A percentile compares a stretch with the other conserved stretches of the same genome.
Evolutionary conservation across 2,888 invertebrate genomes (phyloP).

Genomic region (Polyommatus iphigenia): DNA sequence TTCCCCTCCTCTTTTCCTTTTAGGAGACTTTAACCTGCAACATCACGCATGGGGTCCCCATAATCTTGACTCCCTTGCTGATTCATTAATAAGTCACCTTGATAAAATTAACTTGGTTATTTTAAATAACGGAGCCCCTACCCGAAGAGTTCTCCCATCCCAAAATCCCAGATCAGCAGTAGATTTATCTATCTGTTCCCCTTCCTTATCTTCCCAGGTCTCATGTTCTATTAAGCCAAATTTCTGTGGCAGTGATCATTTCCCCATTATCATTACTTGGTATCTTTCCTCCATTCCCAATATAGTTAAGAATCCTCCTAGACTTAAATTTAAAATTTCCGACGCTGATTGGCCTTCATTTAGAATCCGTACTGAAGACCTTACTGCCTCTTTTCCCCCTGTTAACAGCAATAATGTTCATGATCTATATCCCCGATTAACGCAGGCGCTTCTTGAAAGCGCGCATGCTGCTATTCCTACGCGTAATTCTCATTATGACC

Average conservation of each 20-base stretch:
- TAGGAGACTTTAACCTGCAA: background rate
- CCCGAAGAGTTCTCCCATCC: background rate
- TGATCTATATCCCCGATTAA: background rate
- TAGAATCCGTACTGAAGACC: background rate
- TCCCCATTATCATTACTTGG: background rate
- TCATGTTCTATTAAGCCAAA: background rate
- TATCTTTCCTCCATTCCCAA: background rate
- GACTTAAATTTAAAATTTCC: conserved; percentile 1
- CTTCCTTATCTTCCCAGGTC: background rate
- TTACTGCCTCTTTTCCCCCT: no score
- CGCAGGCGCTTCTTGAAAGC: no score
- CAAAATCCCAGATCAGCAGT: background rate
- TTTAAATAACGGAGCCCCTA: background rate
- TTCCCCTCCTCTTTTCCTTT: background rate
- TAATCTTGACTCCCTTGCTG: background rate
- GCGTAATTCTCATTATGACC: no score
- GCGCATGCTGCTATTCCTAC: no score
- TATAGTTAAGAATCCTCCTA: background rate
- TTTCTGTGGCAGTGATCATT: conserved; percentile 21
- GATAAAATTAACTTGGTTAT: conserved; percentile 2
- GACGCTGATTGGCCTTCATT: background rate
- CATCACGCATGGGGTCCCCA: background rate
- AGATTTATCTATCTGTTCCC: background rate
- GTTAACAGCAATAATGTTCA: no score
- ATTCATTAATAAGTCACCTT: background rate